A percentile compares a stretch with the other conserved stretches of the same genome.
phyloP scores from a whole-genome alignment of 2,113 vertebrate species.

The Rana temporaria region DNA sequence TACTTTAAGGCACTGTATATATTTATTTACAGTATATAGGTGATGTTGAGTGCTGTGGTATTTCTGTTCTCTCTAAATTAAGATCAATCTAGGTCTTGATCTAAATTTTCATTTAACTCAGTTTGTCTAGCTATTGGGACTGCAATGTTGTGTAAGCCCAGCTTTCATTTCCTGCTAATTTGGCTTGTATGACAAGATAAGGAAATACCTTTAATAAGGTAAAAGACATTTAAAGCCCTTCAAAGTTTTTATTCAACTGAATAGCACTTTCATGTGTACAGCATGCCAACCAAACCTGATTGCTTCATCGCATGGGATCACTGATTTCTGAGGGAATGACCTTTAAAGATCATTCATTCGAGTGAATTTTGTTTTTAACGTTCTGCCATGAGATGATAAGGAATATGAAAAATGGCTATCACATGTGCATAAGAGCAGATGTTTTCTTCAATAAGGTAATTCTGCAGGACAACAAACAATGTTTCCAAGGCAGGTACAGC shows the following conservation, averaged over 20 bases:
- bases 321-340: constrained; percentile 46
- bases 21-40: too few species aligned
- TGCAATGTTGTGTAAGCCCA: neutral
- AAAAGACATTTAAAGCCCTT: neutral
- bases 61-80: too few species aligned
- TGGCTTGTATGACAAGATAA: neutral
- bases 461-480: constrained; percentile 39
- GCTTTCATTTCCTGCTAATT: neutral
- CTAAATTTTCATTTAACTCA: too few species aligned
- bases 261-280: neutral
- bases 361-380: constrained; percentile 35
- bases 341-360: constrained; percentile 41
- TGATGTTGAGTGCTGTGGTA: too few species aligned
- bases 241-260: neutral
- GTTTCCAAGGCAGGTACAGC: neutral
- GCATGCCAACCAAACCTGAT: constrained; percentile 31
- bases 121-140: too few species aligned
- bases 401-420: constrained; percentile 40
- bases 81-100: too few species aligned
- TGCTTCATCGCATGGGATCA: constrained; percentile 28
- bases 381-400: constrained; percentile 43
- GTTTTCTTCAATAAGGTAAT: constrained; percentile 42
- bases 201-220: neutral
- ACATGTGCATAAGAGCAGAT: constrained; percentile 32
- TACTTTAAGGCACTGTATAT: too few species aligned